Percentiles rank a stretch among this genome's conserved stretches.
phyloP scores from a whole-genome alignment of 2,113 vertebrate species.

The Telmatochromis brachygnathus region DNA sequence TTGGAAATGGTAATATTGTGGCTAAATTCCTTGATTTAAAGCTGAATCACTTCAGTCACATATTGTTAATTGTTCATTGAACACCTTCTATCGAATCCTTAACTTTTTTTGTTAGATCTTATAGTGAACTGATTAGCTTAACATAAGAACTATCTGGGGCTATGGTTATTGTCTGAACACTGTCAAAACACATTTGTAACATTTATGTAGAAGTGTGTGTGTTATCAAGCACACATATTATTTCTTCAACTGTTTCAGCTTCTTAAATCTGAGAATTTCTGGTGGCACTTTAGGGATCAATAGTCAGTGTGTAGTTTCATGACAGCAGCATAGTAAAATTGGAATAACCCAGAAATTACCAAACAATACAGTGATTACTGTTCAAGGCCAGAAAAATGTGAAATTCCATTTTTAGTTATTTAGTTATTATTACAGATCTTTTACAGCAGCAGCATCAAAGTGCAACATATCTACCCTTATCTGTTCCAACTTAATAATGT shows the following conservation, averaged over 20 bases:
- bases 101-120: background rate
- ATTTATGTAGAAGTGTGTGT: background rate
- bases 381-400: background rate
- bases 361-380: background rate
- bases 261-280: background rate
- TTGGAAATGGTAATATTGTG: background rate
- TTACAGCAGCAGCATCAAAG: background rate
- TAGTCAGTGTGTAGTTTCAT: background rate
- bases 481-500: background rate
- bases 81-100: background rate
- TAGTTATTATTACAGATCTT: background rate
- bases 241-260: background rate
- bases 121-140: background rate
- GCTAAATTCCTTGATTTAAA: background rate
- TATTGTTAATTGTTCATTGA: background rate
- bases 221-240: background rate
- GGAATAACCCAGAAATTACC: background rate
- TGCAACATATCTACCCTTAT: background rate
- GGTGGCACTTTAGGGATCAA: background rate
- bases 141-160: background rate
- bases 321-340: background rate
- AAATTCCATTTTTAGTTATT: background rate
- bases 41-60: background rate
- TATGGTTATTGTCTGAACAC: background rate
- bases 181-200: background rate